A percentile compares a stretch with the other conserved stretches of the same genome.
Conservation (phyloP, 2,797 vertebrate genomes). For the Eulemur albifrons region DNA sequence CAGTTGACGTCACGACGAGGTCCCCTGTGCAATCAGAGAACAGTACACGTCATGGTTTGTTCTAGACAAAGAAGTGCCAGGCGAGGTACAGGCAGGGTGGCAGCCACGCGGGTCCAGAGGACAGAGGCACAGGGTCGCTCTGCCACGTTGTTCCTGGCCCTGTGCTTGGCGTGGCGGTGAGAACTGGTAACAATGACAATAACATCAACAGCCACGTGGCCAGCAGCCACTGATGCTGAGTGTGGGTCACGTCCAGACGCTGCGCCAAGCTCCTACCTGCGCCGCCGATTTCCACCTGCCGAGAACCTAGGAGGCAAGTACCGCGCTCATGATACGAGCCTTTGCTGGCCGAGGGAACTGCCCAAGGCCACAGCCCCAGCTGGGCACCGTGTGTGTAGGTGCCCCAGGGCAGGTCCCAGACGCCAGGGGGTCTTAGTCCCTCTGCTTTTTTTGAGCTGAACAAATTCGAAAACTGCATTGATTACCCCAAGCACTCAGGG, state of each 20-base stretch:
- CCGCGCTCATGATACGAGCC: rapidly evolving
- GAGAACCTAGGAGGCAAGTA: too few relatives aligned
- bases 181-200: neutral
- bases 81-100: rapidly evolving
- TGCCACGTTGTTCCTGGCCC: too few relatives aligned
- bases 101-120: rapidly evolving
- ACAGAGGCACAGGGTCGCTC: neutral
- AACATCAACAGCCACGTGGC: too few relatives aligned
- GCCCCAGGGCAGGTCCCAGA: too few relatives aligned
- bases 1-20: rapidly evolving
- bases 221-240: neutral
- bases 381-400: too few relatives aligned
- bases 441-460: too few relatives aligned
- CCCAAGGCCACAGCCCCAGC: too few relatives aligned
- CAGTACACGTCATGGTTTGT: neutral
- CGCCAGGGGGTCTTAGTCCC: neutral
- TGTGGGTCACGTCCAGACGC: neutral
- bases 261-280: rapidly evolving
- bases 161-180: neutral
- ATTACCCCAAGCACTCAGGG: neutral
- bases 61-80: neutral
- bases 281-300: neutral
- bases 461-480: neutral
- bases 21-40: neutral
- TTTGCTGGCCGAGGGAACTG: too few relatives aligned